These are phyloP conservation scores for Dasyprocta punctata DNA, from an alignment of 2,113 vertebrate genomes.

Conservation along the genomic window DNA sequence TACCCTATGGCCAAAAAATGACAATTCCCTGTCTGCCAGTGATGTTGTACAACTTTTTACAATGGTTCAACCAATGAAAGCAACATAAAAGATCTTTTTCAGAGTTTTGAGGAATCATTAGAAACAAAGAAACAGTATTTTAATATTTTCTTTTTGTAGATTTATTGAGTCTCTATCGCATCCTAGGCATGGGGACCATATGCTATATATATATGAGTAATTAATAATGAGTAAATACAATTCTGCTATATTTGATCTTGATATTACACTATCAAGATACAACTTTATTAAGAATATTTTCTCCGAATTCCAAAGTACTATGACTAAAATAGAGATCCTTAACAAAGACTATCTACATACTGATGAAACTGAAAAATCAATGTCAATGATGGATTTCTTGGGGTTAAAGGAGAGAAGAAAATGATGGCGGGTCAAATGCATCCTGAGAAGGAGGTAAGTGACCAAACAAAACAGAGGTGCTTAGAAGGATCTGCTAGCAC, in stretches of 20 bases:
- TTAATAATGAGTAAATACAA: neutral
- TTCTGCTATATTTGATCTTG: slow-evolving; percentile 8
- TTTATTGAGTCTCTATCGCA: neutral
- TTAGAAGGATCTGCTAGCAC: neutral
- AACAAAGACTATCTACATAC: neutral
- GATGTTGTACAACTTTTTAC: neutral
- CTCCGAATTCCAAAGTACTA: slow-evolving; percentile 13
- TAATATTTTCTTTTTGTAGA: neutral
- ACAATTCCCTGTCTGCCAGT: neutral
- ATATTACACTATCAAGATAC: neutral
- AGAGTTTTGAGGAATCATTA: slow-evolving; percentile 16
- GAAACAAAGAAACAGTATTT: neutral
- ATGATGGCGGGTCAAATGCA: neutral
- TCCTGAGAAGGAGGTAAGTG: neutral
- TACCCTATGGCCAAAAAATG: neutral
- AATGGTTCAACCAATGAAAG: neutral
- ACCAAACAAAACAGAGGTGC: neutral
- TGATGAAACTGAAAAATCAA: neutral
- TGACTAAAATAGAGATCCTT: neutral
- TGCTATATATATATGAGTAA: neutral
- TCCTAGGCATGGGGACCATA: neutral
- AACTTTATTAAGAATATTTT: neutral
- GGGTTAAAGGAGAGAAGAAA: slow-evolving; percentile 13
- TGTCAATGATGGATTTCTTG: neutral
- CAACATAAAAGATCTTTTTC: neutral